Evolutionary conservation across 2,113 vertebrate genomes (phyloP).

Genomic region (Grus americana): DNA sequence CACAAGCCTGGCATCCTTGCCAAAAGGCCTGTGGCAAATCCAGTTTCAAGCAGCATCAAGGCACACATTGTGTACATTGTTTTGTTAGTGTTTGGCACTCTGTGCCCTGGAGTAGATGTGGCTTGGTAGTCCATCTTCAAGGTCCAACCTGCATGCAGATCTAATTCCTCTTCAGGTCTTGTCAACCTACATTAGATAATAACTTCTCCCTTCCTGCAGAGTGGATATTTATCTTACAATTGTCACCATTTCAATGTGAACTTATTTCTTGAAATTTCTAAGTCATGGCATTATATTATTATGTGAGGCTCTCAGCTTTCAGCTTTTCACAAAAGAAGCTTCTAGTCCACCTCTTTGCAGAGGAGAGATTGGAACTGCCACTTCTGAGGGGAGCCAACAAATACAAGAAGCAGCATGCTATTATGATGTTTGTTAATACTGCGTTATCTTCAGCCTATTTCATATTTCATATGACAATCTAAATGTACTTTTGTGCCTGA

Average conservation of each 20-base stretch:
- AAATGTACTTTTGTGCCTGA: not conserved
- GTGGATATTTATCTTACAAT: not conserved
- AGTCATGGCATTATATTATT: accelerated
- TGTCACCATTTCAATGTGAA: not conserved
- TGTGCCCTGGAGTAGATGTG: accelerated
- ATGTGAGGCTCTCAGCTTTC: not conserved
- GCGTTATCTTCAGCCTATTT: not conserved
- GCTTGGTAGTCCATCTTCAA: not conserved
- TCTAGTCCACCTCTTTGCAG: not conserved
- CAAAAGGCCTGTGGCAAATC: not conserved
- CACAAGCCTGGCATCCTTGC: not conserved
- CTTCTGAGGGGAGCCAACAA: not conserved
- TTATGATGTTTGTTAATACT: not conserved
- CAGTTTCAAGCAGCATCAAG: not conserved
- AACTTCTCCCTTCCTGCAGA: not conserved
- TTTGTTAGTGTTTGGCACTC: not conserved
- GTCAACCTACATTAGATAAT: not conserved
- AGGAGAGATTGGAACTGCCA: not conserved
- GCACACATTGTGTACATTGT: not conserved
- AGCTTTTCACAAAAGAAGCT: not conserved
- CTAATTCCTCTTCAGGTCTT: not conserved
- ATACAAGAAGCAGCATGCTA: not conserved
- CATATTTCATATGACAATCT: not conserved
- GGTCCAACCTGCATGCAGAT: not conserved
- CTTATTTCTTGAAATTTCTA: not conserved